phyloP scores from a whole-genome alignment of 2,888 invertebrate species.

The Isotomurus palustris region DNA sequence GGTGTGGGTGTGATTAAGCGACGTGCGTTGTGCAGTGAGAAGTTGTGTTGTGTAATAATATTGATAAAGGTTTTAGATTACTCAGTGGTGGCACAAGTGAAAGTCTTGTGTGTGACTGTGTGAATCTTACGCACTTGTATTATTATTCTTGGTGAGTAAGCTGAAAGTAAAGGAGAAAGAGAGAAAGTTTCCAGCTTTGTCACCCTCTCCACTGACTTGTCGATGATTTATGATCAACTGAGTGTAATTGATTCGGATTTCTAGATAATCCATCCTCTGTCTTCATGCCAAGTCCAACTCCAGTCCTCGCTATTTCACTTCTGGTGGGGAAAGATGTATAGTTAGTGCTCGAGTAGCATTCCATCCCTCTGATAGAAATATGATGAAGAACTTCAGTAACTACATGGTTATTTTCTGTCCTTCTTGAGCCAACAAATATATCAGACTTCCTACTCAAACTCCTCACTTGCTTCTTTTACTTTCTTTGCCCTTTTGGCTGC shows the following conservation, averaged over 20 bases:
- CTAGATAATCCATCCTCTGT: slow-evolving; percentile 42
- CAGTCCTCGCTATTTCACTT: too few species aligned
- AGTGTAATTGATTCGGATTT: slow-evolving; percentile 46
- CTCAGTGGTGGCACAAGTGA: neutral
- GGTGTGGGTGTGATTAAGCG: neutral
- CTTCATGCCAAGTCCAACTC: slow-evolving; percentile 3
- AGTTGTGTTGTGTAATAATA: neutral
- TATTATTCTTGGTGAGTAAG: slow-evolving; percentile 38
- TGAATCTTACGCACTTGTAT: slow-evolving; percentile 11
- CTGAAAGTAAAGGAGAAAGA: slow-evolving; percentile 11
- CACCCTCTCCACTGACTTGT: slow-evolving; percentile 43
- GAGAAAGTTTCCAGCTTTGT: slow-evolving; percentile 41
- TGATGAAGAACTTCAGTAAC: too few species aligned
- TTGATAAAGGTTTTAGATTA: neutral
- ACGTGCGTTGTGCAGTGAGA: neutral
- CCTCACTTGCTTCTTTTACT: too few species aligned
- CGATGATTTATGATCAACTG: slow-evolving; percentile 46
- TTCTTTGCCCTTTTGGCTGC: too few species aligned
- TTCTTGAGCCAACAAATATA: too few species aligned
- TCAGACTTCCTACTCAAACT: too few species aligned
- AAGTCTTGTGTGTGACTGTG: neutral
- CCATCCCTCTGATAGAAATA: too few species aligned
- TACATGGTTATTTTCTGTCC: too few species aligned
- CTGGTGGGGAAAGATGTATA: too few species aligned
- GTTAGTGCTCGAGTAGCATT: too few species aligned